These are phyloP conservation scores for Agrotis exclamationis DNA, from an alignment of 2,888 invertebrate species.

Conservation along the genomic window DNA sequence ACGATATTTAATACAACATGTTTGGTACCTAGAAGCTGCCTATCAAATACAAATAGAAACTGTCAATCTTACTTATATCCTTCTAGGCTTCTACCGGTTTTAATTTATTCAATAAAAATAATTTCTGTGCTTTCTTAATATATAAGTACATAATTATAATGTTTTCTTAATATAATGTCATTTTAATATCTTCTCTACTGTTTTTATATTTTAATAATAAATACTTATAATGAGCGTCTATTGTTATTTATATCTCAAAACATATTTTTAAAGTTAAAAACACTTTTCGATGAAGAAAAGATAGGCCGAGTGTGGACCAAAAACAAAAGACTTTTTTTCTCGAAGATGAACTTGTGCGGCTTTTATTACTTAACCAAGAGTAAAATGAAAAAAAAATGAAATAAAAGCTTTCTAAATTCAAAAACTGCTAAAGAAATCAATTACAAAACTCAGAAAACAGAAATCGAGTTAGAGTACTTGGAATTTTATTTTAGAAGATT, in stretches of 20 bases:
- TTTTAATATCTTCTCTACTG: no score
- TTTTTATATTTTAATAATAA: no score
- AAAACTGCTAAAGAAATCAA: conserved; percentile 19
- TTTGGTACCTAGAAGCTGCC: background rate
- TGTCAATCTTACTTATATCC: conserved; percentile 26
- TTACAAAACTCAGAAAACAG: conserved; percentile 12
- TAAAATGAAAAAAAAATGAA: background rate
- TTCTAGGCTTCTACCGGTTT: background rate
- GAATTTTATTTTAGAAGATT: conserved; percentile 35
- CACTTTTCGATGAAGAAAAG: no score
- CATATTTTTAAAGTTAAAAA: no score
- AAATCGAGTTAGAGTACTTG: conserved; percentile 24
- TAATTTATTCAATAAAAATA: background rate
- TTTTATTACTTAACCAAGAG: background rate
- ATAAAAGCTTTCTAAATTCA: conserved; percentile 19
- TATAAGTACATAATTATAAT: no score
- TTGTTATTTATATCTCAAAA: no score
- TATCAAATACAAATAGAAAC: background rate
- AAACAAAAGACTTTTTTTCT: no score
- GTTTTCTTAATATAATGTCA: no score
- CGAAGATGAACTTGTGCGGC: background rate
- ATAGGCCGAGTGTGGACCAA: no score
- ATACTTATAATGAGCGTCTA: no score
- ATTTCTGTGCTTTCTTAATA: no score
- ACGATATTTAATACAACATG: no score